Base-by-base conservation (phyloP, 2,888 invertebrate species). In the Caenorhabditis panamensis region DNA sequence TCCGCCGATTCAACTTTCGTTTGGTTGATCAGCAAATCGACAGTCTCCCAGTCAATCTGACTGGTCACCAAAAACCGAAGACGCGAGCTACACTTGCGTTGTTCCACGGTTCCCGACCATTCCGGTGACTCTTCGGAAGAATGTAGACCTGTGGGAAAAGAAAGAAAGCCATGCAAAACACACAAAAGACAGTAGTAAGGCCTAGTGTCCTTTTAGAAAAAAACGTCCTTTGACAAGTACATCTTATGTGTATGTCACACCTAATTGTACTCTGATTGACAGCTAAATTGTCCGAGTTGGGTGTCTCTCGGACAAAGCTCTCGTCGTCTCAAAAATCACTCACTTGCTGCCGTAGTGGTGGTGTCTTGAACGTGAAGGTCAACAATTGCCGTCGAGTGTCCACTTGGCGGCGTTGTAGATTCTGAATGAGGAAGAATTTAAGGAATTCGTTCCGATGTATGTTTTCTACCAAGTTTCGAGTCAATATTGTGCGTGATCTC, bases 11-110 rank as follows among this genome's bases (percentile, higher is more conserved):
- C 56, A 4, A 79, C 85, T 1, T 54, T 64, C 11, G 86, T 85
- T 16, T 76, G 66, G 71, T 88, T 88, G 28, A 88, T 78, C 28
- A 87, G 82, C 16, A 88, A 78, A 37, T 85, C 84, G 9, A 86
- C 84, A 13, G 85, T 84, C 20, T 88, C 86, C 64, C 78, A 82
- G 66, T 88, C 88, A 49, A 88, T 79, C 18, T 76, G 36, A 9
- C 67, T 78, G 9, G 76, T 77, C 0, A 81, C 83, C 47, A 71
- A 47, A 62, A 71, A 79, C 11, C 47, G 49, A 36, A 76, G 47
- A 36, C 54, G 76, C 6, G 66, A 56, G 62, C 59, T 49, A 58
- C 69, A 67, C 2, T 24, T 49, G 36, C 63, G 59, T 44, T 61
- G 47, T 28, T 71, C 66, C n/a, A 71, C 63, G 1, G 51, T 47